A percentile compares a stretch with the other conserved stretches of the same genome.
These are phyloP conservation scores for Axea sp. DNA, from an alignment of 2,888 invertebrate genomes.

Conservation along the genomic window DNA sequence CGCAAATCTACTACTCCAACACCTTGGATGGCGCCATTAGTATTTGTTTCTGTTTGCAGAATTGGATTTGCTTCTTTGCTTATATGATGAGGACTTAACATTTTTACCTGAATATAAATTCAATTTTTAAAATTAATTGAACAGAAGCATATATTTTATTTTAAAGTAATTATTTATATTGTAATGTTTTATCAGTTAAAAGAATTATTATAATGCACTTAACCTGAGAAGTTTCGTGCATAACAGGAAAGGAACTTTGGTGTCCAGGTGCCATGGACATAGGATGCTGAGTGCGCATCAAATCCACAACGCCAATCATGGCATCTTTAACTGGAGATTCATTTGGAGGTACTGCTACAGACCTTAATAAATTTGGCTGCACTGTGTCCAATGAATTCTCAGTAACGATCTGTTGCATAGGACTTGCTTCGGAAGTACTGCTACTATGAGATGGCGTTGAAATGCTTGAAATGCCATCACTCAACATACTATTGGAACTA, in stretches of 20 bases:
- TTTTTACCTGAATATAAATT: constrained; percentile 67
- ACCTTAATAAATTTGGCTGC: constrained; percentile 68
- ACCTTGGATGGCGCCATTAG: constrained; percentile 68
- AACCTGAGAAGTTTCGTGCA: constrained; percentile 52
- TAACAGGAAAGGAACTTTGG: constrained; percentile 50
- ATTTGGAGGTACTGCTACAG: constrained; percentile 65
- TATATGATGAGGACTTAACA: constrained; percentile 75
- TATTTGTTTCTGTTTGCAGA: constrained; percentile 66
- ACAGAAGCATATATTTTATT: background rate
- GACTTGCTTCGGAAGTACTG: constrained; percentile 70
- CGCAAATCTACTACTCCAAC: constrained; percentile 84
- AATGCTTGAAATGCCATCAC: constrained; percentile 78
- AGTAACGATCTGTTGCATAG: constrained; percentile 76
- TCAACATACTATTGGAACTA: constrained; percentile 83
- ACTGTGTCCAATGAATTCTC: constrained; percentile 78
- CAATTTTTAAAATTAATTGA: background rate
- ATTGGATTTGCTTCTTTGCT: constrained; percentile 73
- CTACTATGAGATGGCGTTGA: constrained; percentile 69
- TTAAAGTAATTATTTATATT: background rate
- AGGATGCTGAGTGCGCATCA: constrained; percentile 69
- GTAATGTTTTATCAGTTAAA: too few relatives aligned
- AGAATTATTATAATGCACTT: background rate
- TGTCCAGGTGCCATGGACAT: constrained; percentile 35
- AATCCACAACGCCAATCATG: constrained; percentile 78
- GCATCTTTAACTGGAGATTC: constrained; percentile 73